Base-by-base conservation (phyloP, 2,888 invertebrate species). In the Acrobeloides nanus region DNA sequence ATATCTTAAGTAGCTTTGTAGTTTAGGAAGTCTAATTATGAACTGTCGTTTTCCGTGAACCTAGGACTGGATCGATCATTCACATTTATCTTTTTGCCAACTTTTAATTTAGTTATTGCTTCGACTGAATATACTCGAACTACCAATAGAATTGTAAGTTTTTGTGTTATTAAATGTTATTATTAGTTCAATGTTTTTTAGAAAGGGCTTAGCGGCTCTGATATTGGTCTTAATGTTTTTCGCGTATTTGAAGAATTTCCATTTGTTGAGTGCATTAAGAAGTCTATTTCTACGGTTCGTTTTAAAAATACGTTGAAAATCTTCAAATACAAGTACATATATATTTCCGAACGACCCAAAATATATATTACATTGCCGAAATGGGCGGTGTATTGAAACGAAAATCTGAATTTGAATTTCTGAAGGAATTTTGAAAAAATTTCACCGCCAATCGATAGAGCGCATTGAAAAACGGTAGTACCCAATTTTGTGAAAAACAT, bases 221-320 rank as follows among this genome's bases (percentile, higher is more conserved):
- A 40, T 18, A 18, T 50, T 21, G 50, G 50, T n/a, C 24, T 50
- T 18, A 44, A 25, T 46, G 45, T 44, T 2, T 46, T 37, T 20
- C 17, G 45, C 3, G 24, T 6, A 3, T 15, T 46, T 1, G 15
- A 46, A 2, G 43, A 17, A 10, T 46, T 25, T 15, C 45, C 45
- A 2, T 44, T 20, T 17, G 35, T 44, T 12, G 45, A 44, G 4
- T 44, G 45, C 23, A n/a, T 44, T 17, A 44, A 44, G 26, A 18
- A 44, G 24, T 15, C 46, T 10, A 46, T 10, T 25, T 1, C 27
- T 15, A 44, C 34, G 38, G 45, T 44, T n/a, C n/a, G n/a, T n/a
- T n/a, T n/a, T n/a, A n/a, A n/a, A n/a, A n/a, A n/a, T n/a, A n/a
- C n/a, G n/a, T n/a, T n/a, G n/a, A n/a, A n/a, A n/a, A n/a, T n/a